phyloP scores from a whole-genome alignment of 2,113 vertebrate species.

The Verasper variegatus region DNA sequence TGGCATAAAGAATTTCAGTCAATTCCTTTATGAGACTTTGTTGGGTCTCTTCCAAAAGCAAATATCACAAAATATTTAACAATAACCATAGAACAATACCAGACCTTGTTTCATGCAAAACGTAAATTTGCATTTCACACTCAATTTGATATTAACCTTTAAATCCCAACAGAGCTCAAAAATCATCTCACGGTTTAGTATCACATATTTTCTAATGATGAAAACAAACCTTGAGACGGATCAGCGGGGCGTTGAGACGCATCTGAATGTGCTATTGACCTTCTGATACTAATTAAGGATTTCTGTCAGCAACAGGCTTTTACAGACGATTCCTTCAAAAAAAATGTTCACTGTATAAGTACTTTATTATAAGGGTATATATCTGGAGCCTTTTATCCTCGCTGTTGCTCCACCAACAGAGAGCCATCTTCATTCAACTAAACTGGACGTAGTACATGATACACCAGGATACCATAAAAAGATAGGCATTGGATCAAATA shows the following conservation, averaged over 20 bases:
- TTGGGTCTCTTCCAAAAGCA: no score
- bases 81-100: background rate
- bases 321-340: background rate
- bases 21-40: no score
- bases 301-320: constrained; percentile 21
- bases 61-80: no score
- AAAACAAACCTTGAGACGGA: constrained; percentile 40
- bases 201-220: constrained; percentile 17
- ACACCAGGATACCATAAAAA: background rate
- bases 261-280: constrained; percentile 24
- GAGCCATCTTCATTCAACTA: background rate
- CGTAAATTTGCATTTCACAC: constrained; percentile 22
- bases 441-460: background rate
- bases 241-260: constrained; percentile 27
- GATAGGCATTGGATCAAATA: background rate
- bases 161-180: constrained; percentile 24
- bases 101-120: background rate
- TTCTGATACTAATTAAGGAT: constrained; percentile 8
- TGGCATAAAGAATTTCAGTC: no score
- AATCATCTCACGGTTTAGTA: constrained; percentile 20
- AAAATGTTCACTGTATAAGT: background rate
- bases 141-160: constrained; percentile 28
- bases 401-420: background rate
- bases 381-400: background rate
- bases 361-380: background rate